Percentiles rank a stretch among this genome's conserved stretches.
Conservation (phyloP, 92 coral and sea anemone species). For the Isaurus tuberculatus region DNA sequence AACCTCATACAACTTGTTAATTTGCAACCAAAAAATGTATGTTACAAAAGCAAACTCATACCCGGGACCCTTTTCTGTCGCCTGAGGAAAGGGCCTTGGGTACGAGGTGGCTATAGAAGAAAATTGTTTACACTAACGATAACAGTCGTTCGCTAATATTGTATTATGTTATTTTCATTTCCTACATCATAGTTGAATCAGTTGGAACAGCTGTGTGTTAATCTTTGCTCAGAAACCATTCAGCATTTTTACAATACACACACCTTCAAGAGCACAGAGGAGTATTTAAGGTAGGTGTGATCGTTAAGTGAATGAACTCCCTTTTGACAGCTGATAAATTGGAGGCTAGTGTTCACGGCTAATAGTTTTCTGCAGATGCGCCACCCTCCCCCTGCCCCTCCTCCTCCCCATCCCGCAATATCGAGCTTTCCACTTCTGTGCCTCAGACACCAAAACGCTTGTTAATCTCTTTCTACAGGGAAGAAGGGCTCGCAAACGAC, state of each 20-base stretch:
- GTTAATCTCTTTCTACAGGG: conserved; percentile 53
- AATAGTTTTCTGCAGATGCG: too few species aligned
- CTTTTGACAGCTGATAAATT: too few species aligned
- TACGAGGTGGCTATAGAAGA: too few species aligned
- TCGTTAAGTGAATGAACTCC: not conserved
- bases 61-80: too few species aligned
- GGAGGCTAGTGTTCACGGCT: too few species aligned
- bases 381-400: too few species aligned
- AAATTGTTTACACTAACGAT: not conserved
- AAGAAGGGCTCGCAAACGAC: conserved; percentile 72
- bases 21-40: too few species aligned
- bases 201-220: conserved; percentile 91
- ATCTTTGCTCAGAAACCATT: conserved; percentile 95
- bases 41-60: too few species aligned
- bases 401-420: too few species aligned
- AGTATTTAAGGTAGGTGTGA: conserved; percentile 82
- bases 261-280: conserved; percentile 91
- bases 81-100: too few species aligned
- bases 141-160: not conserved
- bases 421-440: too few species aligned
- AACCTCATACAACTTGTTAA: too few species aligned
- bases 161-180: not conserved
- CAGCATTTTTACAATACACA: conserved; percentile 97
- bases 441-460: not conserved
- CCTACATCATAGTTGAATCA: conserved; percentile 71